phyloP scores from a whole-genome alignment of 2,888 invertebrate species.

The Hermaeophaga mercurialis region DNA sequence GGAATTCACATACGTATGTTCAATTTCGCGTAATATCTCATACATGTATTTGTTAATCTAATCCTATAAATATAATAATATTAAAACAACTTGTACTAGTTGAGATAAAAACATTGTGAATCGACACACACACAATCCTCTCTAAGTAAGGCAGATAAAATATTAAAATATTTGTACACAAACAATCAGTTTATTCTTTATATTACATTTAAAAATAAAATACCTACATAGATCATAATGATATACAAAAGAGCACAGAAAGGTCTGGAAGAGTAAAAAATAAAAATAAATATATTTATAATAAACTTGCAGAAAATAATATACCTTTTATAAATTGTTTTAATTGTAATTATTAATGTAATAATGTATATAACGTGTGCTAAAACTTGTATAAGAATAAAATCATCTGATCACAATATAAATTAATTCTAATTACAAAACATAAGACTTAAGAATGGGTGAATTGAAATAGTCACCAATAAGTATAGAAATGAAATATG shows the following conservation, averaged over 20 bases:
- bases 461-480: not conserved
- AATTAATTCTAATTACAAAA: not conserved
- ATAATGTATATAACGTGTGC: no score
- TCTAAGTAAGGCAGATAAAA: no score
- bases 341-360: not conserved
- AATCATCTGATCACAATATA: not conserved
- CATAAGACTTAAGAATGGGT: not conserved
- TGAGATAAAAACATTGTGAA: no score
- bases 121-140: no score
- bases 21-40: no score
- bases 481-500: not conserved
- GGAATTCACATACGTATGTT: no score
- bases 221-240: constrained; percentile 6
- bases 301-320: constrained; percentile 14
- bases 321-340: not conserved
- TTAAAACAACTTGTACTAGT: no score
- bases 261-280: constrained; percentile 7
- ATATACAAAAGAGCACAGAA: constrained; percentile 3
- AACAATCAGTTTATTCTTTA: constrained; percentile 15
- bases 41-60: no score
- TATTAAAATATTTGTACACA: not conserved
- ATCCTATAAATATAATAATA: no score
- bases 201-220: constrained; percentile 16
- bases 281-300: constrained; percentile 13
- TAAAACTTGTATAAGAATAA: not conserved